Evolutionary conservation across 2,888 invertebrate genomes (phyloP).

Genomic region (Tipula lateralis): DNA sequence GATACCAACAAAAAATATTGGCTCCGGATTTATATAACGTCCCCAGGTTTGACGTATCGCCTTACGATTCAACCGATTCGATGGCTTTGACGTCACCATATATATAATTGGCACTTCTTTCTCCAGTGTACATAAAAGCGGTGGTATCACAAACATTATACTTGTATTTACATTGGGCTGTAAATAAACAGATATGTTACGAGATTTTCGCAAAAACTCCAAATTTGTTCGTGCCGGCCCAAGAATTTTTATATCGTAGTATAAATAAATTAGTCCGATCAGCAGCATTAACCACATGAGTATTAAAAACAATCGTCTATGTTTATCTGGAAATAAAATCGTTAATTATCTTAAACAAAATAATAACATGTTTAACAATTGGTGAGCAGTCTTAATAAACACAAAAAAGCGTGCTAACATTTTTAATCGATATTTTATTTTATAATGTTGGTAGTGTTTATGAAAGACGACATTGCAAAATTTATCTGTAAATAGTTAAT

Average conservation of each 20-base stretch:
- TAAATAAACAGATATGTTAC: slow-evolving; percentile 9
- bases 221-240: background rate
- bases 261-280: background rate
- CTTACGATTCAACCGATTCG: slow-evolving; percentile 51
- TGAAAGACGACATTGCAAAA: no score
- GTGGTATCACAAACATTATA: background rate
- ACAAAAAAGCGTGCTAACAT: background rate
- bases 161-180: background rate
- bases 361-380: background rate
- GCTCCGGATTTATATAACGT: slow-evolving; percentile 50
- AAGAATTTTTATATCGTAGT: background rate
- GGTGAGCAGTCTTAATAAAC: background rate
- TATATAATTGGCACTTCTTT: slow-evolving; percentile 43
- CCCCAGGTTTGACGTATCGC: slow-evolving; percentile 59
- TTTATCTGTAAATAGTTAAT: no score
- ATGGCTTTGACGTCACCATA: slow-evolving; percentile 55
- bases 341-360: background rate
- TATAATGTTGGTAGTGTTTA: background rate
- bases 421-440: no score
- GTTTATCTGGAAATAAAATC: background rate
- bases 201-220: background rate
- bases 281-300: background rate
- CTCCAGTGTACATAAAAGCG: background rate
- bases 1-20: slow-evolving; percentile 56
- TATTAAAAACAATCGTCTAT: background rate